Base-by-base conservation (phyloP, 2,797 vertebrate genomes). In the Poeciliopsis paucimaculata region DNA sequence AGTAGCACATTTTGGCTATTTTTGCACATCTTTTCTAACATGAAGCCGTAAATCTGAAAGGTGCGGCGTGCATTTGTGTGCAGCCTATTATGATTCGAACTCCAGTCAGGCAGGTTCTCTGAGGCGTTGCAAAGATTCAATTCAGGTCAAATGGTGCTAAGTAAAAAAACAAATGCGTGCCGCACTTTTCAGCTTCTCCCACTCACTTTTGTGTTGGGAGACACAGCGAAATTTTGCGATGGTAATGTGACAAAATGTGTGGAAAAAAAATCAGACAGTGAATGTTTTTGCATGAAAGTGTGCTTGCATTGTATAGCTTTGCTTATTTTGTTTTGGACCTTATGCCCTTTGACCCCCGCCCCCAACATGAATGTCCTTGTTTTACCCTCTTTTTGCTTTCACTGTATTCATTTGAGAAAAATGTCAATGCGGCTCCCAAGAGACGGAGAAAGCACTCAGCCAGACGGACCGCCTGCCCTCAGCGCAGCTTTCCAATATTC, bases 401-500 rank as follows among this genome's bases (percentile, higher is more conserved):
- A 7, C 70, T 77, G 68, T 51, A 28, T 75, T 71, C 45, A 34
- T 43, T 23, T 41, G 1, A 81, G 47, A 57, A 72, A 76, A 34
- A 72, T 83, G 87, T 88, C 77, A 77, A 53, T 28, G 74, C 15
- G 79, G 81, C 72, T 46, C 49, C 77, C 72, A 20, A 71, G 73
- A 47, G 7, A n/a, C 70, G 73, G 79, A 75, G 71, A 73, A 85
- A 87, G 73, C 62, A 74, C n/a, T 64, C 55, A 31, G 62, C 26
- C 82, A 82, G 80, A 81, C 82, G 74, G 60, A 64, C 80, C 31
- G 87, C 76, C 83, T 82, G 77, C 49, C 76, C 86, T 81, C 51
- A 76, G 83, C 82, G 68, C 85, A 86, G 80, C 86, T 84, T 85
- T 88, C 82, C 76, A 78, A 83, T 86, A 85, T 89, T 93, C 86